Conservation (phyloP, 2,113 vertebrate genomes). For the Chrysemys picta region DNA sequence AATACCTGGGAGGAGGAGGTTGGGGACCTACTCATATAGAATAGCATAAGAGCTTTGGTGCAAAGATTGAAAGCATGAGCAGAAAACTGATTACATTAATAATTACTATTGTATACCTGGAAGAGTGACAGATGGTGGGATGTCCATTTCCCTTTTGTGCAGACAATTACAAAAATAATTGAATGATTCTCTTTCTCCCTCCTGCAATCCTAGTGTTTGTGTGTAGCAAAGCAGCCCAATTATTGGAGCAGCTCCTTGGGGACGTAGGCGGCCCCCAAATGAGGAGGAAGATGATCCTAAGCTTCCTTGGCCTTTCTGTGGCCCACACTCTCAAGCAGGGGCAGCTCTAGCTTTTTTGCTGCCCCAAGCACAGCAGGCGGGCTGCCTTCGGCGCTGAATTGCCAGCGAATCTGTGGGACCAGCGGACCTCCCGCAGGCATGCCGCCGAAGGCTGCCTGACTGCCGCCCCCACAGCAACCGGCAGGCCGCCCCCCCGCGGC, state of each 20-base stretch:
- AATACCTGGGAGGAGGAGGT: constrained; percentile 34
- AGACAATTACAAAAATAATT: not conserved
- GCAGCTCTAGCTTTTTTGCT: no score
- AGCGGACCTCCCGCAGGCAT: no score
- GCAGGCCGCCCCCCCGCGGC: no score
- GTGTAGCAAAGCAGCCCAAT: not conserved
- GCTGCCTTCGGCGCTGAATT: no score
- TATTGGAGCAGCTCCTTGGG: not conserved
- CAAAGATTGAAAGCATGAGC: constrained; percentile 1
- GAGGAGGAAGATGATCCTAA: not conserved
- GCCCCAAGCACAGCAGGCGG: no score
- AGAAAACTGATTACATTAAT: constrained; percentile 18
- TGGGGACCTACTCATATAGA: not conserved
- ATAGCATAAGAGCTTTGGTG: constrained; percentile 48
- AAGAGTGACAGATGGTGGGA: not conserved
- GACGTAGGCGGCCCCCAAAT: not conserved
- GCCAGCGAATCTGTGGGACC: no score
- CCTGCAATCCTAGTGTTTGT: not conserved
- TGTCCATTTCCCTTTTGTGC: not conserved
- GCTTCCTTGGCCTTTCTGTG: not conserved
- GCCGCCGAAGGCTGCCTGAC: no score
- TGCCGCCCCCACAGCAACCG: no score
- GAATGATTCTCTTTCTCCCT: not conserved
- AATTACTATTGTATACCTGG: not conserved
- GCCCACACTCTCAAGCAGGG: not conserved